These are phyloP conservation scores for Clepsis dumicolana DNA, from an alignment of 2,888 invertebrate species.

Conservation along the genomic window DNA sequence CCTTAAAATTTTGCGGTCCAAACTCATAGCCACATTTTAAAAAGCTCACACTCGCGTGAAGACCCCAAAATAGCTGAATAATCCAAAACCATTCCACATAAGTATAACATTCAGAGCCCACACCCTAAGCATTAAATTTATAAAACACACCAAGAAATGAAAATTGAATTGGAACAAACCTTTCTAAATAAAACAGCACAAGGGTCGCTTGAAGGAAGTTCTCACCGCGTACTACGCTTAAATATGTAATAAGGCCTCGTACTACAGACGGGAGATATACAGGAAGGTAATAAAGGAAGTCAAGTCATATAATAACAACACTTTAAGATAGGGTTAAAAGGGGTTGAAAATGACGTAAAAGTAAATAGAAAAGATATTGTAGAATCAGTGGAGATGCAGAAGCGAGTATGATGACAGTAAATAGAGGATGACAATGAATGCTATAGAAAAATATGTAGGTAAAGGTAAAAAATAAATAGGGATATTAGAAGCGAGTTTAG, in stretches of 20 bases:
- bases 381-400: not conserved
- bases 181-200: conserved; percentile 69
- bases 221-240: conserved; percentile 52
- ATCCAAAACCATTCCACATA: not conserved
- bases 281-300: not conserved
- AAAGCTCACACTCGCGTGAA: not conserved
- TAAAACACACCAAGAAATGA: conserved; percentile 51
- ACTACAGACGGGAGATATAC: conserved; percentile 44
- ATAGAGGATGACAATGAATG: not conserved
- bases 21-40: too few species aligned
- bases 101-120: conserved; percentile 14
- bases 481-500: too few species aligned
- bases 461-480: too few species aligned
- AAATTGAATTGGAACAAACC: conserved; percentile 70
- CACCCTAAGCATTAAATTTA: conserved; percentile 30
- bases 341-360: not conserved
- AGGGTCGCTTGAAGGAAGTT: conserved; percentile 46
- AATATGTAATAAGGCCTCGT: conserved; percentile 65
- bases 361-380: not conserved
- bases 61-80: not conserved
- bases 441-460: too few species aligned
- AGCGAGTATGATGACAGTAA: not conserved
- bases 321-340: not conserved
- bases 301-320: conserved; percentile 12
- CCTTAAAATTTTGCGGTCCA: too few species aligned